Evolutionary conservation across 2,797 vertebrate species (phyloP).

Genomic region (Dendrocincla fuliginosa): DNA sequence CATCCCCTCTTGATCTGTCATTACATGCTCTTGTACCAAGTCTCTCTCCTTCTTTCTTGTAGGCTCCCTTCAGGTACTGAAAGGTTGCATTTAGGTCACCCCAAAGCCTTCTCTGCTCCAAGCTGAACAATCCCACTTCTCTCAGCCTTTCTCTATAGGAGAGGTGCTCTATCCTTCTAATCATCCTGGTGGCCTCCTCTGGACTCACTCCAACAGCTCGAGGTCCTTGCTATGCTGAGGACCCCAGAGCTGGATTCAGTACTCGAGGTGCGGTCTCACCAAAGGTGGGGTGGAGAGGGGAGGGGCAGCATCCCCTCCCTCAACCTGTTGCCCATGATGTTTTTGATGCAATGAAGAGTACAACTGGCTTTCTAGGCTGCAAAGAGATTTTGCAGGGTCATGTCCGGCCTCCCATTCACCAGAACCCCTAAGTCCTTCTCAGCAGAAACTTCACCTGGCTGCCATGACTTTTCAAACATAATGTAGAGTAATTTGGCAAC

Average conservation of each 20-base stretch:
- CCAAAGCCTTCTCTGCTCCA: neutral
- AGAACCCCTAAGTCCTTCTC: neutral
- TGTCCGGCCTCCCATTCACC: fast-evolving
- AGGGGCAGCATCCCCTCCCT: too few relatives aligned
- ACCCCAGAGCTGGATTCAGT: neutral
- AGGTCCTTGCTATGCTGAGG: neutral
- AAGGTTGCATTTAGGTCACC: neutral
- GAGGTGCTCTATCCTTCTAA: neutral
- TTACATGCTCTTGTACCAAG: neutral
- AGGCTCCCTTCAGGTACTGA: neutral
- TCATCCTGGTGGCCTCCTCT: neutral
- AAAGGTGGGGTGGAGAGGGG: neutral
- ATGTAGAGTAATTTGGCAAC: neutral
- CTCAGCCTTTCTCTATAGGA: too few relatives aligned
- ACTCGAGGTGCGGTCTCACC: neutral
- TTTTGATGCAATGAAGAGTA: neutral
- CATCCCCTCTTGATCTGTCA: neutral
- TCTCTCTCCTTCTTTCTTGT: neutral
- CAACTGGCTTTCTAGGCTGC: fast-evolving
- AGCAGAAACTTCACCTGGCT: neutral
- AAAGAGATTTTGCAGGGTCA: fast-evolving
- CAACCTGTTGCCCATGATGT: fast-evolving
- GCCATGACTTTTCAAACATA: fast-evolving
- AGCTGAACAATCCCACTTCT: too few relatives aligned
- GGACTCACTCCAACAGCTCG: fast-evolving